Evolutionary conservation across 37 sponge, comb jelly and placozoan genomes (phyloP), one percentile per base, ranked within the genome.

Genomic region (Halisarca cf. caerulea): DNA sequence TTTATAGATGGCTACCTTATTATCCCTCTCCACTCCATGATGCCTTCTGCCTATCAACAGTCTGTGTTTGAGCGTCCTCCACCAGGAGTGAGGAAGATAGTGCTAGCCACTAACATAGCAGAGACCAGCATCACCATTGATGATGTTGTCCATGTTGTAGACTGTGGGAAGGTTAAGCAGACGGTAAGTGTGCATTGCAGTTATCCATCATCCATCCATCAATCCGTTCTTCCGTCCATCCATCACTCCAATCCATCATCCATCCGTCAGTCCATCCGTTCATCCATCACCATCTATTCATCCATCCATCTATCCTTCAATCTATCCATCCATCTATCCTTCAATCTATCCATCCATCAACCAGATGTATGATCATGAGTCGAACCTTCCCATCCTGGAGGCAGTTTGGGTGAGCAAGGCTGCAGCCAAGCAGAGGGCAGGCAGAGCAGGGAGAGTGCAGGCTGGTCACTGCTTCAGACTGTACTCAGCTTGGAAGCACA

Each of bases 91-190:
- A 51, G 95, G 40, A 91, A 91, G 86, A 89, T 91, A 62, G 85
- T 94, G 33, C 80, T 94, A 45, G 92, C 95, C 1, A 94, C 95
- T 51, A 91, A 91, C 79, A 91, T 94, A 83, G 95, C 95, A 25
- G 95, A 94, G 88, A 94, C 95, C 57, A 91, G 92, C 32, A 91
- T 97, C 55, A 97, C 97, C 58, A 91, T 97, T 42, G 92, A 94
- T 40, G 94, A 97, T 91, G 94, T 97, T 11, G 90, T 92, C 51
- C 94, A 84, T 81, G 97, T 97, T 5, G 81, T 97, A 45, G 94
- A 97, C 85, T 83, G 84, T 55, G 97, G 97, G 27, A 92, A 92
- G 54, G 90, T 91, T 58, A 93, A 94, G 82, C 93, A 96, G 55
- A 89, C 87, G 9, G 92, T 92, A 47, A 58, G 86, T 72, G 42